Evolutionary conservation across 2,113 vertebrate species (phyloP).

Genomic region (Ciconia stormi): DNA sequence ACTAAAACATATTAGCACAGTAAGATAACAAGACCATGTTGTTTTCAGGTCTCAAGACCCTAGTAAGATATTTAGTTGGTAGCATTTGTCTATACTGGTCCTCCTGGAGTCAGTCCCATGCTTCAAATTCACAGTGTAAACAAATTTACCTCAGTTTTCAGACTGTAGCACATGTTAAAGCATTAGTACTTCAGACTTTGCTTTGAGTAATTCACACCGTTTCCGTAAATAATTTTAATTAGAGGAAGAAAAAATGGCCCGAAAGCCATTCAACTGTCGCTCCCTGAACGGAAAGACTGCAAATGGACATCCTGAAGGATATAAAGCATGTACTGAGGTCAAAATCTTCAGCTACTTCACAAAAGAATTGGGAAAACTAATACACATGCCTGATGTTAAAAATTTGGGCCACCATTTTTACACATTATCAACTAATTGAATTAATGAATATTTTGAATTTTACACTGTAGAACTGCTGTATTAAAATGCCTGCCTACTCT

Average conservation of each 20-base stretch:
- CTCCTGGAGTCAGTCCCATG: not conserved
- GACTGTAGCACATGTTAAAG: not conserved
- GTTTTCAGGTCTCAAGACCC: not conserved
- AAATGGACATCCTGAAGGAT: not conserved
- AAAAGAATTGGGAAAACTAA: not conserved
- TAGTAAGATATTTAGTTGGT: not conserved
- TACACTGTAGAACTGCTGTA: not conserved
- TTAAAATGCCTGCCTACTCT: fast-evolving
- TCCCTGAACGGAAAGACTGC: not conserved
- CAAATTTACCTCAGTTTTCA: not conserved
- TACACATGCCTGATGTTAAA: not conserved
- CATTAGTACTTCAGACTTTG: not conserved
- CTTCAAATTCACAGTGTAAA: not conserved
- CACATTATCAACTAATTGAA: not conserved
- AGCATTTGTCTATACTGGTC: not conserved
- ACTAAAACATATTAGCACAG: not conserved
- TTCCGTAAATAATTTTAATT: not conserved
- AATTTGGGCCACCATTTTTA: too few relatives aligned
- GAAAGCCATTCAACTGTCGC: not conserved
- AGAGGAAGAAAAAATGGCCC: not conserved
- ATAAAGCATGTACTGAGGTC: not conserved
- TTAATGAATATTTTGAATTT: not conserved
- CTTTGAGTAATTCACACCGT: not conserved
- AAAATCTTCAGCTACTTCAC: conserved; percentile 2
- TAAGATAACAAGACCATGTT: not conserved